Evolutionary conservation across 64 coral and sea anemone species (phyloP), one percentile per base, ranked within the genome.

Genomic region (Hydrozoanthus tunicans): DNA sequence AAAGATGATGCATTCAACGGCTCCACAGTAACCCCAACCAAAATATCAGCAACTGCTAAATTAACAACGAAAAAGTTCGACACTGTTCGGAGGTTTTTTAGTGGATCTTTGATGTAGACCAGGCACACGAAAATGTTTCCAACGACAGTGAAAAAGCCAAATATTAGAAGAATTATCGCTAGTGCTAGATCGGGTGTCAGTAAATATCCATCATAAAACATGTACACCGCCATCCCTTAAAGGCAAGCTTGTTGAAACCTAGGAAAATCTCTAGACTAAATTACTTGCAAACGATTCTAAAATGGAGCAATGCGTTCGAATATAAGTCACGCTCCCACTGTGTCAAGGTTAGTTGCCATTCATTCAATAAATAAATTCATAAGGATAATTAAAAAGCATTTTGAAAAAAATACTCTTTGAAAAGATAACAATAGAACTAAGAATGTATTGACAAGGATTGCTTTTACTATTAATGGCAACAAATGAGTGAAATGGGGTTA

Each of bases 171-270:
- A 25, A 94, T 81, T 26, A 92, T 77, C 0, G 95, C 95, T 56
- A 96, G 53, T 10, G 90, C 72, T 14, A 91, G 59, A 62, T 92
- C 93, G 10, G 95, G 85, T n/a, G 89, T 96, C 6, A 96, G 67
- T 63, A 96, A 88, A 92, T 96, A 96, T 24, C 95, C 95, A 9
- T 96, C 78, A 52, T 94, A 94, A 89, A 94, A 96, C 92, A 96
- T 96, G 60, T 89, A 91, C 60, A 94, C 75, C 59, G 69, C 82
- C 80, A 91, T 91, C 74, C 9, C 69, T 86, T 15, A 57, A 26
- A 13, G 58, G 12, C 6, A 0, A 71, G 20, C 25, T 70, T 58
- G 73, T 86, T 14, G n/a, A 43, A 58, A 88, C 60, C 6, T 26
- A 9, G 61, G 25, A 11, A 7, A 70, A 5, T 59, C 43, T 57